Conservation (phyloP, 2,797 vertebrate species). For the Poeciliopsis gracilis region DNA sequence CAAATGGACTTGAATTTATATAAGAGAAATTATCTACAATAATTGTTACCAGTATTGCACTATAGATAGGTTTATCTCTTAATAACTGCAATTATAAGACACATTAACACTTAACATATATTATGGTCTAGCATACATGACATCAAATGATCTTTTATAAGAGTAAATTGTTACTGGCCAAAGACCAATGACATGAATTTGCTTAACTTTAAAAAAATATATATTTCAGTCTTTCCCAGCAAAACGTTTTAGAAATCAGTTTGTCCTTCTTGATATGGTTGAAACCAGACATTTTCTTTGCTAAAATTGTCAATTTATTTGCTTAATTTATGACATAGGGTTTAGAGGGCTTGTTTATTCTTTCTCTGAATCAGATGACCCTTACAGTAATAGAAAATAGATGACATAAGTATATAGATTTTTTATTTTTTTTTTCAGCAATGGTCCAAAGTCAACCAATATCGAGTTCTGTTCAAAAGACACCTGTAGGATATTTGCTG, state of each 20-base stretch:
- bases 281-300: background rate
- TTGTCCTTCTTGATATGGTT: background rate
- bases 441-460: background rate
- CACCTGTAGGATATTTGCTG: background rate
- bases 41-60: constrained; percentile 27
- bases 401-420: background rate
- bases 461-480: background rate
- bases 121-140: too few relatives aligned
- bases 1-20: constrained; percentile 37
- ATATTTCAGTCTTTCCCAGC: background rate
- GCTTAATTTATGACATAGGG: background rate
- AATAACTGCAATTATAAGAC: constrained; percentile 9
- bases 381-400: background rate
- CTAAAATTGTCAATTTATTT: background rate
- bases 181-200: background rate
- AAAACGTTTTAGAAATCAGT: background rate
- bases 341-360: background rate
- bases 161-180: background rate
- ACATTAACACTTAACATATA: background rate
- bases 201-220: background rate
- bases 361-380: background rate
- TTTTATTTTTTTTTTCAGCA: background rate
- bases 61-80: constrained; percentile 36
- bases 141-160: background rate
- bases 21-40: constrained; percentile 27